Conservation (phyloP, 2,797 vertebrate species). For the Cetoscarus ocellatus region DNA sequence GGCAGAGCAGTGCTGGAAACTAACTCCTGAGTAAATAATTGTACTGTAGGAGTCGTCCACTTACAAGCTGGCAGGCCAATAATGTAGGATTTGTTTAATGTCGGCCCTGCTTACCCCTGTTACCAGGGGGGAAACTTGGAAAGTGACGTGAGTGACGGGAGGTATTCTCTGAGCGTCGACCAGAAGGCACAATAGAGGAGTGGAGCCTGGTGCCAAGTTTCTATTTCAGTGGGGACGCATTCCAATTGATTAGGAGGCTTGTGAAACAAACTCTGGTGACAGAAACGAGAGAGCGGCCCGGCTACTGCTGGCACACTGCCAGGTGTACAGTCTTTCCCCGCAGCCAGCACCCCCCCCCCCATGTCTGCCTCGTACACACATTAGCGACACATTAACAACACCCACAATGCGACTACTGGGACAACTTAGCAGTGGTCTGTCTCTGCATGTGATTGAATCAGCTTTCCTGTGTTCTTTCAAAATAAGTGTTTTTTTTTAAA, state of each 20-base stretch:
- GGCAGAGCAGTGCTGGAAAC: conserved; percentile 64
- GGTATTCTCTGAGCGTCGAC: conserved; percentile 78
- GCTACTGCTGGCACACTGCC: conserved; percentile 79
- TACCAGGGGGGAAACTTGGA: conserved; percentile 60
- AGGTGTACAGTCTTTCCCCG: conserved; percentile 62
- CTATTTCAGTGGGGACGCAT: conserved; percentile 79
- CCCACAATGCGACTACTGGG: conserved; percentile 69
- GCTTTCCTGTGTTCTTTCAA: conserved; percentile 36
- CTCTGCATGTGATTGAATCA: conserved; percentile 48
- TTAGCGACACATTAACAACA: conserved; percentile 72
- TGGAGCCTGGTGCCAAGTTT: conserved; percentile 78
- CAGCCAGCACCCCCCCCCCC: conserved; percentile 44
- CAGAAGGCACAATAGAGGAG: conserved; percentile 78
- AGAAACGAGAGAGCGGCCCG: conserved; percentile 73
- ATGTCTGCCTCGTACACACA: conserved; percentile 48
- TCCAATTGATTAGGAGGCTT: conserved; percentile 85
- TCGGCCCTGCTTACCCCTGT: conserved; percentile 64
- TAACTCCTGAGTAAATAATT: conserved; percentile 64
- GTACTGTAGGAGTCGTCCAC: conserved; percentile 68
- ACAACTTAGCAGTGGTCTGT: conserved; percentile 65
- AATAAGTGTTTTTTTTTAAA: neutral
- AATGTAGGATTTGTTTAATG: conserved; percentile 82
- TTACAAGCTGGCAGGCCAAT: conserved; percentile 66
- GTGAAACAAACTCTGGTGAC: conserved; percentile 85
- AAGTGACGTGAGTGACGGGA: conserved; percentile 77